Conservation (phyloP, 1,140 invertebrate genomes). For the Drosophila orosa region DNA sequence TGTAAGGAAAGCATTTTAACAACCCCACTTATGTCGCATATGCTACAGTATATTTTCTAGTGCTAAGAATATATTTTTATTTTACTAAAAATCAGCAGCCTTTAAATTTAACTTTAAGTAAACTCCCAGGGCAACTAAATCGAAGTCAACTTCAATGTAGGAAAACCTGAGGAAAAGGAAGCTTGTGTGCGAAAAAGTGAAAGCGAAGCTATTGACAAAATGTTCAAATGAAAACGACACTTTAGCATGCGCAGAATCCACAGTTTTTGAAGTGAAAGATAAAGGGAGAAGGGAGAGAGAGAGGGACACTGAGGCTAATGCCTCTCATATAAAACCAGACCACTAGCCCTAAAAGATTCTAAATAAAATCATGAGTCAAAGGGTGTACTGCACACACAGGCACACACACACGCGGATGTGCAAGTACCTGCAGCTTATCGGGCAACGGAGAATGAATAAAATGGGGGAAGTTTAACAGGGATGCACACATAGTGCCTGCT, state of each 20-base stretch:
- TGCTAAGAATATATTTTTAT: neutral
- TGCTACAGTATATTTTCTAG: neutral
- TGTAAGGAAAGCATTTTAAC: neutral
- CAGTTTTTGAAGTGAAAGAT: conserved; percentile 1
- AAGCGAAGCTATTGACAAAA: conserved; percentile 49
- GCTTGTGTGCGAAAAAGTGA: conserved; percentile 55
- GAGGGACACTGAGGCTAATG: conserved; percentile 15
- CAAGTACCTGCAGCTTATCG: conserved; percentile 24
- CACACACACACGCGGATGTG: neutral
- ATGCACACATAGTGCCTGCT: conserved; percentile 11
- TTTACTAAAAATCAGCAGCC: neutral
- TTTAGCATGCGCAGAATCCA: conserved; percentile 43
- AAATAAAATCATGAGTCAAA: conserved; percentile 16
- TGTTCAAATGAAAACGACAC: conserved; percentile 55
- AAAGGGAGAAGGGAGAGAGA: neutral
- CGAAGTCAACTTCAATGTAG: conserved; percentile 32
- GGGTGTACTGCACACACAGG: conserved; percentile 11
- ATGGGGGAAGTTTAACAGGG: neutral
- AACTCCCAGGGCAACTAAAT: conserved; percentile 17
- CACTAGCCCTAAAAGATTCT: conserved; percentile 19
- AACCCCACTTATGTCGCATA: neutral
- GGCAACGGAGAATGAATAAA: conserved; percentile 11
- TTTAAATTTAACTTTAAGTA: neutral
- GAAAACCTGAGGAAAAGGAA: conserved; percentile 2
- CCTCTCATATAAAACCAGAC: conserved; percentile 16